These are phyloP conservation scores for Ibycter americanus DNA, from an alignment of 2,797 vertebrate genomes.

Conservation along the genomic window DNA sequence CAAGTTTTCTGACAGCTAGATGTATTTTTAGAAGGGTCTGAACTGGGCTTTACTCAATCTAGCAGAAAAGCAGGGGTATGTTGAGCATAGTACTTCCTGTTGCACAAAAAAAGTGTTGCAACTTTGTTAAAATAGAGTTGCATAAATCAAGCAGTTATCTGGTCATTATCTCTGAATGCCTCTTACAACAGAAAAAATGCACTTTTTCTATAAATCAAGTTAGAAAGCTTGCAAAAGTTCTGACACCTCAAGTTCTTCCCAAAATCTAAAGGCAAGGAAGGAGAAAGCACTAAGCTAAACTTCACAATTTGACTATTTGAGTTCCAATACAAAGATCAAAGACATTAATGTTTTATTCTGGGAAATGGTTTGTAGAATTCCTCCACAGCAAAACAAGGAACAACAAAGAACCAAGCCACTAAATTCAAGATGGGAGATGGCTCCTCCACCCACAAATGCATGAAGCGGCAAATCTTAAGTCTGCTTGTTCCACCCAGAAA, in stretches of 20 bases:
- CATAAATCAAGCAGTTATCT: not conserved
- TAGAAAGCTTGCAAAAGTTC: not conserved
- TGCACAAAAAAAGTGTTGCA: conserved; percentile 2
- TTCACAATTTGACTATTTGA: not conserved
- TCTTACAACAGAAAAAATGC: not conserved
- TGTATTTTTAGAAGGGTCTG: not conserved
- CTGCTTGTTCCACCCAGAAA: not conserved
- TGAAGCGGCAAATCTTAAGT: not conserved
- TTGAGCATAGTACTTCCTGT: not conserved
- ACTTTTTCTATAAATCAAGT: not conserved
- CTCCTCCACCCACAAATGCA: not conserved
- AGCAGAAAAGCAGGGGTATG: not conserved
- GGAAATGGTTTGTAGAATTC: not conserved
- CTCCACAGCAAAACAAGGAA: not conserved
- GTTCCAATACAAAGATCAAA: not conserved
- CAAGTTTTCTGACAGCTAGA: not conserved
- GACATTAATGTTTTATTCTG: not conserved
- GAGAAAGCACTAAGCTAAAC: not conserved
- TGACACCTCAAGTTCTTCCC: not conserved
- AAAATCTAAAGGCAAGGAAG: not conserved
- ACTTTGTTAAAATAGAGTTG: not conserved
- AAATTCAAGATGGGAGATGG: not conserved
- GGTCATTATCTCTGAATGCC: not conserved
- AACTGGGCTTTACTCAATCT: not conserved
- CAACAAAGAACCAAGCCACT: not conserved